Conservation (phyloP, 2,113 vertebrate species). For the Apistogramma diplotaenia region DNA sequence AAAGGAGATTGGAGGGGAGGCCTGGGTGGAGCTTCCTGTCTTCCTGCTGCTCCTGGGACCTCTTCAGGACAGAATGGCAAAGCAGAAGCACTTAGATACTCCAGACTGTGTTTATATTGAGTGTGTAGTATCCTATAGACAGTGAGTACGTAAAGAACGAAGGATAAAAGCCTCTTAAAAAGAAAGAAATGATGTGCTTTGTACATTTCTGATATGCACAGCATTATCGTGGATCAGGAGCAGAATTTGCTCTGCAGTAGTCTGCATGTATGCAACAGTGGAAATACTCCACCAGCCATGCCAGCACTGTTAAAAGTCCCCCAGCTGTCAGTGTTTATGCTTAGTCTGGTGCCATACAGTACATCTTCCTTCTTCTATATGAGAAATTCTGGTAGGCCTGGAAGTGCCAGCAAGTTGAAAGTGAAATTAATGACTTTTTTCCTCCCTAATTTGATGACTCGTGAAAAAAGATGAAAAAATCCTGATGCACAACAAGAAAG, state of each 20-base stretch:
- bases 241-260: slow-evolving; percentile 18
- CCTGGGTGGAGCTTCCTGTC: slow-evolving; percentile 53
- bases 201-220: slow-evolving; percentile 10
- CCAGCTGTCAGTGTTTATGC: slow-evolving; percentile 42
- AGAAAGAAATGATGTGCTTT: neutral
- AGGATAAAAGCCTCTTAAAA: slow-evolving; percentile 20
- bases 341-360: slow-evolving; percentile 38
- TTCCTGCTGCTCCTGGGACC: slow-evolving; percentile 40
- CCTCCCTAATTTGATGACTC: neutral
- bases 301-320: slow-evolving; percentile 6
- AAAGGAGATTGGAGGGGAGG: slow-evolving; percentile 14
- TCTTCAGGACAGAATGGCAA: slow-evolving; percentile 34
- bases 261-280: slow-evolving; percentile 25
- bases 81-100: slow-evolving; percentile 14
- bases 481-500: neutral
- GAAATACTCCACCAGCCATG: slow-evolving; percentile 10
- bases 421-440: neutral
- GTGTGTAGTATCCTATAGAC: neutral
- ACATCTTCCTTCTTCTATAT: slow-evolving; percentile 20
- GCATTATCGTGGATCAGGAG: slow-evolving; percentile 10
- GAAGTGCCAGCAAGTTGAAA: neutral
- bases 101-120: neutral
- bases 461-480: neutral
- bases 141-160: neutral
- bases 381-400: slow-evolving; percentile 1